A percentile compares a stretch with the other conserved stretches of the same genome.
Conservation (phyloP, 2,888 invertebrate species). For the Drosophila borborema region DNA sequence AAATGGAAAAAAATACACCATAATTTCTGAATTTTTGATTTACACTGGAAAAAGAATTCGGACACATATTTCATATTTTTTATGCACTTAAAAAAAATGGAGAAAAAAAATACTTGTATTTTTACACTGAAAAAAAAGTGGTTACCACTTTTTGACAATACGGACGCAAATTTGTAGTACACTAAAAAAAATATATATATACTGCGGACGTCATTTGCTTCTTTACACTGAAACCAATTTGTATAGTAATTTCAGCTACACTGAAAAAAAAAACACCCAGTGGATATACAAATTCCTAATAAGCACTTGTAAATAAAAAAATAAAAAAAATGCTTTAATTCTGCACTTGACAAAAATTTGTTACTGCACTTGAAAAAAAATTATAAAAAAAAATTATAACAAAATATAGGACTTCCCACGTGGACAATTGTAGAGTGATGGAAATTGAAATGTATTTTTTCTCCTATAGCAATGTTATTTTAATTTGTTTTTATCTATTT, state of each 20-base stretch:
- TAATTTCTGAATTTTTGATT: slow-evolving; percentile 1
- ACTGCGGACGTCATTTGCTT: slow-evolving; percentile 9
- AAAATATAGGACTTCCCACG: slow-evolving; percentile 28
- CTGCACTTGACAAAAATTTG: slow-evolving; percentile 41
- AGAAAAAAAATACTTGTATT: not conserved
- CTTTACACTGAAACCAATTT: slow-evolving; percentile 24
- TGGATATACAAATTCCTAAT: slow-evolving; percentile 14
- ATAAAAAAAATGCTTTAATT: no score
- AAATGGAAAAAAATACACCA: slow-evolving; percentile 13
- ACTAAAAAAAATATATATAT: slow-evolving; percentile 32
- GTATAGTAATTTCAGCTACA: not conserved
- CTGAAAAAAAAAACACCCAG: slow-evolving; percentile 23
- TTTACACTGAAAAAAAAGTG: slow-evolving; percentile 2
- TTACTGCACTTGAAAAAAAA: slow-evolving; percentile 10
- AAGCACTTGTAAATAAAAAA: slow-evolving; percentile 24
- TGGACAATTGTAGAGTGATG: slow-evolving; percentile 30
- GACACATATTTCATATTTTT: slow-evolving; percentile 20
- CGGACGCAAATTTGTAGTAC: slow-evolving; percentile 14
- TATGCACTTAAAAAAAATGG: slow-evolving; percentile 38
- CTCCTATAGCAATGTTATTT: not conserved
- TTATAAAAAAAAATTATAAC: not conserved
- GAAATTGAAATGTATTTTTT: slow-evolving; percentile 31
- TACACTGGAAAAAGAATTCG: slow-evolving; percentile 35
- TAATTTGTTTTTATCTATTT: not conserved
- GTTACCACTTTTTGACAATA: slow-evolving; percentile 7